A percentile compares a stretch with the other conserved stretches of the same genome.
Conservation (phyloP, 1,140 invertebrate genomes). For the Amyelois transitella region DNA sequence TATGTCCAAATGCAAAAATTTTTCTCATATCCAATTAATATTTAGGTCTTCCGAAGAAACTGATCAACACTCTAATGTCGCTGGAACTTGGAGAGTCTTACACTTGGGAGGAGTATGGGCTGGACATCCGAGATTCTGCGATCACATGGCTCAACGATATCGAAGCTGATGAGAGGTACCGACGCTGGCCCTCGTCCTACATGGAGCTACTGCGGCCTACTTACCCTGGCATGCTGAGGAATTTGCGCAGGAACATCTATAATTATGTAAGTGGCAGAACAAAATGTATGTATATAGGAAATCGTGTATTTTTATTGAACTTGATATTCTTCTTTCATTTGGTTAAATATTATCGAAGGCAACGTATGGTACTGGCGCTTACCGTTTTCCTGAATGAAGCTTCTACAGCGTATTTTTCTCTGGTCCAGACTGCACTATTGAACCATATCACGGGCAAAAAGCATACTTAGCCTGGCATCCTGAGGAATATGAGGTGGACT, state of each 20-base stretch:
- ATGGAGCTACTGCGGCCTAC: slow-evolving; percentile 95
- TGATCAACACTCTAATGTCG: slow-evolving; percentile 78
- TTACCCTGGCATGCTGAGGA: slow-evolving; percentile 97
- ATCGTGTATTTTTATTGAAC: too few species aligned
- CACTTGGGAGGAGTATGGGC: slow-evolving; percentile 85
- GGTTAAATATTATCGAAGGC: too few species aligned
- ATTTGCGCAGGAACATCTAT: slow-evolving; percentile 94
- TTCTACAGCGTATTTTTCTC: too few species aligned
- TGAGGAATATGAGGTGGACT: too few species aligned
- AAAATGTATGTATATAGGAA: too few species aligned
- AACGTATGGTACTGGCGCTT: too few species aligned
- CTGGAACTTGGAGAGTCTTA: slow-evolving; percentile 81
- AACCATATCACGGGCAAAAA: too few species aligned
- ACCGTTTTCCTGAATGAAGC: too few species aligned
- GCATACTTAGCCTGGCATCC: too few species aligned
- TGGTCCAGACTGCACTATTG: too few species aligned
- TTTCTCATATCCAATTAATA: slow-evolving; percentile 3
- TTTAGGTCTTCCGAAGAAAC: slow-evolving; percentile 66
- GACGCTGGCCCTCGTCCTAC: slow-evolving; percentile 89
- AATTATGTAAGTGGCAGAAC: slow-evolving; percentile 56
- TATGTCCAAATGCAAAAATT: too few species aligned
- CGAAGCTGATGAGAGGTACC: slow-evolving; percentile 91
- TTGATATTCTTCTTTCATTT: too few species aligned
- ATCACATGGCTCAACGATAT: slow-evolving; percentile 97
- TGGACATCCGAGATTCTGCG: slow-evolving; percentile 94